These are phyloP conservation scores for Anseranas semipalmata DNA, from an alignment of 2,113 vertebrate genomes.

Conservation along the genomic window DNA sequence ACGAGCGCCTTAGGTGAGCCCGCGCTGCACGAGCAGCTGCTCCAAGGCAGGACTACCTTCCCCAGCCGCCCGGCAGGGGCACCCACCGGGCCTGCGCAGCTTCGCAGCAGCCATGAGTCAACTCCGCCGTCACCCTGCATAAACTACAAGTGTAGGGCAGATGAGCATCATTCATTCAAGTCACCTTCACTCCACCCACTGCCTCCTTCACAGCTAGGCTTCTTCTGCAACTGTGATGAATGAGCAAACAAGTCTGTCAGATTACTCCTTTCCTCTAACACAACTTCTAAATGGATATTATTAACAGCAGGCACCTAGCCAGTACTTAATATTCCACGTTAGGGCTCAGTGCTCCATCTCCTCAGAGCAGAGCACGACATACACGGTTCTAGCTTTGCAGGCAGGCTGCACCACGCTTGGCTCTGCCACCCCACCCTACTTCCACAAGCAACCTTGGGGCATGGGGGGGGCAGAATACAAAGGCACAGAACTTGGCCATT, in stretches of 20 bases:
- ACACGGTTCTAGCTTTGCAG: neutral
- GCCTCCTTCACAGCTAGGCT: neutral
- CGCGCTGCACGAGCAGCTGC: neutral
- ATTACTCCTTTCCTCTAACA: neutral
- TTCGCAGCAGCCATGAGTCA: neutral
- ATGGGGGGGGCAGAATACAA: neutral
- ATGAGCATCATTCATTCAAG: neutral
- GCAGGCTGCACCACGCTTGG: neutral
- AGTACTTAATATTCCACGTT: neutral
- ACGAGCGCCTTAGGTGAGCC: accelerated
- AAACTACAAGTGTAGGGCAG: accelerated
- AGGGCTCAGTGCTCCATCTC: neutral
- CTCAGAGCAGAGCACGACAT: accelerated
- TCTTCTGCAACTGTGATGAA: neutral
- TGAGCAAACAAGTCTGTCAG: neutral
- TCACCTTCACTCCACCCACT: neutral
- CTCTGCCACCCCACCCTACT: neutral
- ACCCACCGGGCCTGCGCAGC: neutral
- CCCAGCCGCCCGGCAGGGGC: neutral
- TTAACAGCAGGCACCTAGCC: neutral
- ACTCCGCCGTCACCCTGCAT: neutral
- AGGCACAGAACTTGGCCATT: neutral
- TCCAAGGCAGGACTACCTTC: neutral
- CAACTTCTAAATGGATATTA: neutral
- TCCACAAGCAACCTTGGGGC: neutral